Conservation (phyloP, 2,113 vertebrate genomes). For the Chaetops frenatus region DNA sequence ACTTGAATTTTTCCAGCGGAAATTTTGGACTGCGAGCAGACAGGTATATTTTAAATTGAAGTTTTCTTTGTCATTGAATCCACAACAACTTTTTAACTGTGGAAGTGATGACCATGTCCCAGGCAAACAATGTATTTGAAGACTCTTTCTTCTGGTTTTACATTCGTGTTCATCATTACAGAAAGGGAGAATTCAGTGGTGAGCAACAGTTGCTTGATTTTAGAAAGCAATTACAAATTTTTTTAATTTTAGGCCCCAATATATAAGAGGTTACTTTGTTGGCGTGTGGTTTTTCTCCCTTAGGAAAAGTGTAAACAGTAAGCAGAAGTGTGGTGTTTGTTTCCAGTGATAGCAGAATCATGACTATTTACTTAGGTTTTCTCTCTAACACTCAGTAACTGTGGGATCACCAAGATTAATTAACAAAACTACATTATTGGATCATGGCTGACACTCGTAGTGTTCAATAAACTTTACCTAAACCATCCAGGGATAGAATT, state of each 20-base stretch:
- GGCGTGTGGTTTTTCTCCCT: not conserved
- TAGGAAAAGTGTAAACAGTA: not conserved
- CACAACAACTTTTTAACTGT: not conserved
- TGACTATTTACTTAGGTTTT: not conserved
- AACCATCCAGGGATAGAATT: not conserved
- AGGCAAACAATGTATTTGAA: not conserved
- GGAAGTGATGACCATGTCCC: not conserved
- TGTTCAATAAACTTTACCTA: not conserved
- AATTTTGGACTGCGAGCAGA: slow-evolving; percentile 98
- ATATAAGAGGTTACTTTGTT: not conserved
- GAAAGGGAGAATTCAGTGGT: not conserved
- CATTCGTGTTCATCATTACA: not conserved
- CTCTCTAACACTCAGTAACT: not conserved
- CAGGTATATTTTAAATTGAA: slow-evolving; percentile 79
- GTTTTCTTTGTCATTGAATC: not conserved
- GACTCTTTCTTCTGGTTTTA: not conserved
- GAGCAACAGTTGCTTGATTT: not conserved
- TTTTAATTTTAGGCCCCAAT: not conserved
- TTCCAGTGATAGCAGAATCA: not conserved
- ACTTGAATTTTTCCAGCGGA: slow-evolving; percentile 96
- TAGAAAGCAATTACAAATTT: not conserved
- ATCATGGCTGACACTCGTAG: not conserved
- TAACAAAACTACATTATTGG: not conserved
- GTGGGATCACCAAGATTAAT: not conserved
- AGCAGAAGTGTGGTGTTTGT: not conserved